Base-by-base conservation (phyloP, 2,797 vertebrate genomes). In the Siniperca scherzeri region DNA sequence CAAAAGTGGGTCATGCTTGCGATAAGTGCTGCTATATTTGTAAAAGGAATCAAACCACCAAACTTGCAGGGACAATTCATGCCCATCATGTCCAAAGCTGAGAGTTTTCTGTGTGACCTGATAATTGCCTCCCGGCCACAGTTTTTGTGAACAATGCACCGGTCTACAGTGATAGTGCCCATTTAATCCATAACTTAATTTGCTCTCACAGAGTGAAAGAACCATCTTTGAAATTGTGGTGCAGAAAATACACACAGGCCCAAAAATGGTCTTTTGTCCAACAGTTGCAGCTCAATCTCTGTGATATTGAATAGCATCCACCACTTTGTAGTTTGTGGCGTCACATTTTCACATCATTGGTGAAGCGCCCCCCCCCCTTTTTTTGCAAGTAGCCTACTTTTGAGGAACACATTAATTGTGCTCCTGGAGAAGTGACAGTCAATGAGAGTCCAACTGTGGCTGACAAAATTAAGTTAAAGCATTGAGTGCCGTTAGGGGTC, bases 1-100 rank as follows among this genome's bases (percentile, higher is more conserved):
- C 40, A 87, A 81, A 93, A 94, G 82, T 93, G 91, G 90, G 93
- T 93, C 94, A 91, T 74, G 82, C 73, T 84, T 78, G 73, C 80
- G 79, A 86, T 88, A 88, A 85, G 79, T 88, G 82, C 81, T 88
- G 73, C 77, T 83, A 69, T 88, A 87, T 91, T 91, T 90, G 82
- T 86, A 79, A 84, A 89, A 88, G 68, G 74, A 88, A 90, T 88
- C 84, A 85, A 88, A 91, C 81, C 50, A 57, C 59, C 73, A 74
- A 84, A 86, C 77, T 85, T 74, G 64, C 82, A 42, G 82, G 79
- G 82, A 87, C 90, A 89, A 91, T 90, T 85, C 60, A 55, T 87
- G 77, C 60, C 81, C 81, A 77, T 90, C 82, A 83, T 74, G 66
- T 81, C 77, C 53, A 55, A 46, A 75, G 68, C 53, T 46, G 62